These are phyloP conservation scores for Chelmon rostratus DNA, from an alignment of 2,797 vertebrate genomes.

Conservation along the genomic window DNA sequence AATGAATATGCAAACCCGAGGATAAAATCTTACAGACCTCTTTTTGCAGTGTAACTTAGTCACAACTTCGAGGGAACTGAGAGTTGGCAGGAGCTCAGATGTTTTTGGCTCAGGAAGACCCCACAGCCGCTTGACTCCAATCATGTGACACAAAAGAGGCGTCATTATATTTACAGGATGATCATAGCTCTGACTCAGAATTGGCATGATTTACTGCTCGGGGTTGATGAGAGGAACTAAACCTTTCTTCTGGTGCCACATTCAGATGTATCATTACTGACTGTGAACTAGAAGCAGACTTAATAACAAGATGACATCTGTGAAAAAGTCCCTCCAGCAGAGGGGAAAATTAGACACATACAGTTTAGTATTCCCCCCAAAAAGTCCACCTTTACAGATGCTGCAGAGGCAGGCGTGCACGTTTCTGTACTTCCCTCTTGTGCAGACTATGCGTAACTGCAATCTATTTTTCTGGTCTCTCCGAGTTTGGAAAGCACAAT, in stretches of 20 bases:
- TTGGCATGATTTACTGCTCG: slow-evolving; percentile 55
- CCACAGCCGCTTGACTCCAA: slow-evolving; percentile 53
- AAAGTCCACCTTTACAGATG: slow-evolving; percentile 53
- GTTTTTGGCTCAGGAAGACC: slow-evolving; percentile 66
- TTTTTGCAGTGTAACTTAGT: slow-evolving; percentile 69
- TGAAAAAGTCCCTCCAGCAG: slow-evolving; percentile 51
- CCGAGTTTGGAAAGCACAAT: slow-evolving; percentile 78
- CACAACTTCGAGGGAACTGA: slow-evolving; percentile 72
- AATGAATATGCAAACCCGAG: slow-evolving; percentile 8
- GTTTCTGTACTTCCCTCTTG: slow-evolving; percentile 83
- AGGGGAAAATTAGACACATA: slow-evolving; percentile 22
- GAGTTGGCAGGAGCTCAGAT: slow-evolving; percentile 65
- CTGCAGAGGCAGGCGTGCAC: slow-evolving; percentile 39
- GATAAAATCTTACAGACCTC: slow-evolving; percentile 26
- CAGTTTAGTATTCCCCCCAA: slow-evolving; percentile 23
- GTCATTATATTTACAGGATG: slow-evolving; percentile 66
- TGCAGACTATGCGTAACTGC: slow-evolving; percentile 83
- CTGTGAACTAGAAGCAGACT: slow-evolving; percentile 41
- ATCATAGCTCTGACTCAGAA: slow-evolving; percentile 69
- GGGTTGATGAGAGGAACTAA: slow-evolving; percentile 44
- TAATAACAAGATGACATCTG: slow-evolving; percentile 55
- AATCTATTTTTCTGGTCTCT: slow-evolving; percentile 79
- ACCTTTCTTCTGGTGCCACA: slow-evolving; percentile 50
- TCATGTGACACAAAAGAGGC: slow-evolving; percentile 71
- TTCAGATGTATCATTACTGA: slow-evolving; percentile 55